Conservation (phyloP, 1,140 invertebrate species). For the Bombyx mori region ASM3026992v2 NC_085123.1:13546001-13546500, state of each 20-base stretch:
- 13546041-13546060: conserved; percentile 69
- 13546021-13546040: conserved; percentile 66
- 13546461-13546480: conserved; percentile 15
- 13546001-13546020: conserved; percentile 52
- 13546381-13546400: conserved; percentile 61
- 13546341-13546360: conserved; percentile 50
- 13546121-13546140: conserved; percentile 71
- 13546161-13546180: conserved; percentile 72
- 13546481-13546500: not conserved
- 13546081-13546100: conserved; percentile 68
- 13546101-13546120: conserved; percentile 68
- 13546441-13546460: conserved; percentile 43
- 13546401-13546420: conserved; percentile 63
- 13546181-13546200: conserved; percentile 71
- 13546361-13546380: conserved; percentile 8
- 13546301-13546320: conserved; percentile 65
- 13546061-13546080: conserved; percentile 63
- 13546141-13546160: conserved; percentile 71
- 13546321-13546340: conserved; percentile 69
- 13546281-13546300: conserved; percentile 68
- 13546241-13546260: conserved; percentile 68
- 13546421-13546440: conserved; percentile 58
- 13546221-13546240: conserved; percentile 70
- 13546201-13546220: conserved; percentile 71
- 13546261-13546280: conserved; percentile 71